These are phyloP conservation scores for Mobula birostris DNA, from an alignment of 2,113 vertebrate species.

Conservation along the genomic window DNA sequence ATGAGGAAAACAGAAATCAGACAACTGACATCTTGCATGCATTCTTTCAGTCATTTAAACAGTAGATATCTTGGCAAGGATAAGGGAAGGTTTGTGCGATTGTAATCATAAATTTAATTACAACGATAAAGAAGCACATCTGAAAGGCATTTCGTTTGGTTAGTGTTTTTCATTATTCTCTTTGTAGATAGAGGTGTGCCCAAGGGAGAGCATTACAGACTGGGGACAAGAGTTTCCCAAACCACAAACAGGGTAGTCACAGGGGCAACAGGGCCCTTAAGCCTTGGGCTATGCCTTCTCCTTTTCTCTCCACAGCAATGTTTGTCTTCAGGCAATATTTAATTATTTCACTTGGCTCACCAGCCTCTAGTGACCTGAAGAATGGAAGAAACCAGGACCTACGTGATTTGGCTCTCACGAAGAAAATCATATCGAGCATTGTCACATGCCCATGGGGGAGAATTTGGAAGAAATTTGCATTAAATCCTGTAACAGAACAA, in stretches of 20 bases:
- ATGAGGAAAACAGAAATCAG: not conserved
- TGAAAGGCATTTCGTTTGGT: not conserved
- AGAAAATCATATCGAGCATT: not conserved
- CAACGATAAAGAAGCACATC: not conserved
- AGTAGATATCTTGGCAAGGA: not conserved
- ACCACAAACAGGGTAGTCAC: not conserved
- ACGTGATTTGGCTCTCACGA: not conserved
- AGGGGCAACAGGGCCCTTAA: not conserved
- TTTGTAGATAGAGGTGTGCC: not conserved
- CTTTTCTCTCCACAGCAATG: not conserved
- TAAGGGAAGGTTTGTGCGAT: not conserved
- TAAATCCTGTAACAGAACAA: not conserved
- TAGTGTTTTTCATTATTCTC: not conserved
- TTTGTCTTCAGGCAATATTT: not conserved
- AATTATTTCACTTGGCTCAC: not conserved
- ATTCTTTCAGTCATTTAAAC: not conserved
- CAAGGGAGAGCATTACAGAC: not conserved
- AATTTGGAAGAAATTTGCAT: conserved; percentile 1
- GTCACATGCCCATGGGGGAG: not conserved
- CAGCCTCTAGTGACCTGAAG: not conserved
- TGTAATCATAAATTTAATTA: not conserved
- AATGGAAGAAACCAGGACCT: not conserved
- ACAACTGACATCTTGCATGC: not conserved
- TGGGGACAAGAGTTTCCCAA: not conserved
- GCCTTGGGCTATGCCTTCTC: not conserved